These are phyloP conservation scores for Halictus ligatus DNA, from an alignment of 2,888 invertebrate species.

Conservation along the genomic window DNA sequence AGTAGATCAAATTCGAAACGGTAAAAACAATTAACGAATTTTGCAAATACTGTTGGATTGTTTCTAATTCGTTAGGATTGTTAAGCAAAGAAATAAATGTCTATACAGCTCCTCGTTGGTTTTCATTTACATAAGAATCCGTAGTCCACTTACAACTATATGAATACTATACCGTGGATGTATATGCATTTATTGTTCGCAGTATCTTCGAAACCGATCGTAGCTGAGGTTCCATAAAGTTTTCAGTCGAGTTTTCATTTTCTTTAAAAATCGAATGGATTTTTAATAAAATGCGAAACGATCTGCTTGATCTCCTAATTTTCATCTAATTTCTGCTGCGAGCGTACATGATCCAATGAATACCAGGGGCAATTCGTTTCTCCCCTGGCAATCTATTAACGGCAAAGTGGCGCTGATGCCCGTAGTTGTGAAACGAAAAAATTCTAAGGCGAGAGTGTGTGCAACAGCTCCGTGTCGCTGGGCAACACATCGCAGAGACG, in stretches of 20 bases:
- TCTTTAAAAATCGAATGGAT: not conserved
- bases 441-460: not conserved
- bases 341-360: not conserved
- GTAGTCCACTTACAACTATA: not conserved
- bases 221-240: not conserved
- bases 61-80: no score
- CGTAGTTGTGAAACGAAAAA: not conserved
- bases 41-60: not conserved
- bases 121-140: not conserved
- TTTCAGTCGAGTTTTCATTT: not conserved
- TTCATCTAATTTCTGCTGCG: not conserved
- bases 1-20: no score
- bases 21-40: not conserved
- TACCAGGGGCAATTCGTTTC: not conserved
- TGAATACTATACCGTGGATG: not conserved
- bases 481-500: not conserved
- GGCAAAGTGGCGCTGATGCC: constrained; percentile 6
- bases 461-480: not conserved
- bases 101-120: not conserved
- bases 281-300: not conserved
- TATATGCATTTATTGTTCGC: not conserved
- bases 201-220: not conserved
- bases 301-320: not conserved
- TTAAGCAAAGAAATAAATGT: no score
- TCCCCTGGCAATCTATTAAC: not conserved